Percentiles rank a stretch among this genome's conserved stretches.
phyloP scores from a whole-genome alignment of 2,113 vertebrate species.

The Pedetes capensis region DNA sequence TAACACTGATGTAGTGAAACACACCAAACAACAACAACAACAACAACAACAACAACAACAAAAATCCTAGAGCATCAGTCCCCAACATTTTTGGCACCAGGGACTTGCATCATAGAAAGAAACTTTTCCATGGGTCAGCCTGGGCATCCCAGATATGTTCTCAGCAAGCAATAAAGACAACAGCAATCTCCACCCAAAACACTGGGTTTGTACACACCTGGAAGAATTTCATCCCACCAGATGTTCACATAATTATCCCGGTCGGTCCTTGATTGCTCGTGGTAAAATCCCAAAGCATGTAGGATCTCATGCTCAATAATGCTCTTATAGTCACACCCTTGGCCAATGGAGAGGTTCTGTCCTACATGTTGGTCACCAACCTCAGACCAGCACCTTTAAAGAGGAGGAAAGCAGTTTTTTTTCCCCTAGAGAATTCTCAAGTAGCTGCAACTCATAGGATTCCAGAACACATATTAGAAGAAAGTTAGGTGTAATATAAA shows the following conservation, averaged over 20 bases:
- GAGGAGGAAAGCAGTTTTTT: not conserved
- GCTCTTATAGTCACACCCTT: conserved; percentile 90
- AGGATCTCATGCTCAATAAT: conserved; percentile 93
- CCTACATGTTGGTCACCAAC: conserved; percentile 88
- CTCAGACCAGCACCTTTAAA: conserved; percentile 91
- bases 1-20: not conserved
- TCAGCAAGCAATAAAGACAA: not conserved
- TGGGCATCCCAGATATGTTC: not conserved
- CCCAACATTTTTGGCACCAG: no score
- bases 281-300: conserved; percentile 93
- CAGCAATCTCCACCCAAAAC: not conserved
- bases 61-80: no score
- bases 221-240: conserved; percentile 89
- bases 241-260: conserved; percentile 94
- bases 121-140: no score
- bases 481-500: not conserved
- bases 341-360: conserved; percentile 90
- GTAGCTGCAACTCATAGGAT: not conserved
- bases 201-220: conserved; percentile 80
- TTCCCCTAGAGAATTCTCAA: not conserved
- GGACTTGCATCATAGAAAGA: no score
- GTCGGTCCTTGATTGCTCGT: conserved; percentile 93
- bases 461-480: not conserved
- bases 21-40: no score
- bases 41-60: no score